Evolutionary conservation across 2,113 vertebrate genomes (phyloP).

Genomic region (Zootoca vivipara): DNA sequence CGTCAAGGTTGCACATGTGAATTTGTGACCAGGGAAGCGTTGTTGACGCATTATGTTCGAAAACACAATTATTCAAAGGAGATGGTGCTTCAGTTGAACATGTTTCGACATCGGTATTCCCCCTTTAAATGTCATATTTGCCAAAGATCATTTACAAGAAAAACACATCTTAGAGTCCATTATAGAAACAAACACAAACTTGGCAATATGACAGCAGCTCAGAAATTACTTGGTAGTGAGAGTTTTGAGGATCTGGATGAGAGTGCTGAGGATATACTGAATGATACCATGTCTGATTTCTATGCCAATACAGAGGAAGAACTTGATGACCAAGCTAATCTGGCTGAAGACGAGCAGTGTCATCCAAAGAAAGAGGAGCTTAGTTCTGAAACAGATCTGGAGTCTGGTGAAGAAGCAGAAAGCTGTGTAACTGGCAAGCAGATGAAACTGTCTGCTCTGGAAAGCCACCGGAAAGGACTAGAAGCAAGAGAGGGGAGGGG

Average conservation of each 20-base stretch:
- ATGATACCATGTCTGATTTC: conserved; percentile 41
- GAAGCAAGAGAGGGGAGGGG: conserved; percentile 82
- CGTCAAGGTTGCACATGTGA: conserved; percentile 84
- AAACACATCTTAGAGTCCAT: conserved; percentile 86
- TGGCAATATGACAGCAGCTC: conserved; percentile 70
- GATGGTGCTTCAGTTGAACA: conserved; percentile 84
- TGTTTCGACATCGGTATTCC: conserved; percentile 86
- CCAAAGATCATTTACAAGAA: conserved; percentile 88
- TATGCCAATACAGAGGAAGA: conserved; percentile 26
- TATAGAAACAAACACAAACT: conserved; percentile 87
- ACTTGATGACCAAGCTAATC: conserved; percentile 55
- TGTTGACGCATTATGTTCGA: conserved; percentile 89
- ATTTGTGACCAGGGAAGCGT: conserved; percentile 89
- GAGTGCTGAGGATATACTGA: conserved; percentile 62
- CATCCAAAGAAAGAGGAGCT: conserved; percentile 76
- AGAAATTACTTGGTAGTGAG: conserved; percentile 71
- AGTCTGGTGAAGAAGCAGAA: conserved; percentile 78
- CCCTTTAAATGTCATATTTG: conserved; percentile 95
- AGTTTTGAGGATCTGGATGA: conserved; percentile 70
- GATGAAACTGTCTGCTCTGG: conserved; percentile 64
- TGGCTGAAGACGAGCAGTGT: conserved; percentile 58
- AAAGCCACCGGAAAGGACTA: conserved; percentile 75
- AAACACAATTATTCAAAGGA: conserved; percentile 86
- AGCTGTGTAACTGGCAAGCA: conserved; percentile 61
- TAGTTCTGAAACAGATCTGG: conserved; percentile 78